phyloP scores from a whole-genome alignment of 2,797 vertebrate species.

The Kryptopterus vitreolus region DNA sequence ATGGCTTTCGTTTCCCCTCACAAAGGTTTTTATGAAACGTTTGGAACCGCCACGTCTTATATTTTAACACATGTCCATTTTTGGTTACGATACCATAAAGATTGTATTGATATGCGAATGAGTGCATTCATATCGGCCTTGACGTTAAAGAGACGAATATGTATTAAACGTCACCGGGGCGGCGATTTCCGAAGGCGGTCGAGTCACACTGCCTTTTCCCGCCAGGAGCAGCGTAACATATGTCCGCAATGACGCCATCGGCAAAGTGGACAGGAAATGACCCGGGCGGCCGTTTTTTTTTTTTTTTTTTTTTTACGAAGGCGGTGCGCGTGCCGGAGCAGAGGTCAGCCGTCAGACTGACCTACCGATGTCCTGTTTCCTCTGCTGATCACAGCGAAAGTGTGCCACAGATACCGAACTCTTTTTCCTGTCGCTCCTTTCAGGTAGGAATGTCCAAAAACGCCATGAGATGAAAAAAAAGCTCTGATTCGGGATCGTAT shows the following conservation, averaged over 20 bases:
- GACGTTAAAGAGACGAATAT: too few relatives aligned
- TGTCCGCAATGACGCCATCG: conserved; percentile 43
- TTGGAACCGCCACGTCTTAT: too few relatives aligned
- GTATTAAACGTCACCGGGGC: too few relatives aligned
- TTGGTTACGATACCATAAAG: too few relatives aligned
- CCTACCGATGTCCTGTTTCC: conserved; percentile 44
- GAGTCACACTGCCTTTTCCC: conserved; percentile 24
- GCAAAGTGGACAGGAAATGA: conserved; percentile 41
- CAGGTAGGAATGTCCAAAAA: conserved; percentile 4
- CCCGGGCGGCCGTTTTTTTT: conserved; percentile 25
- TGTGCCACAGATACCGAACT: conserved; percentile 27
- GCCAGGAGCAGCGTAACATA: conserved; percentile 17
- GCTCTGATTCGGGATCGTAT: background rate
- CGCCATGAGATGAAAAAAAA: conserved; percentile 22
- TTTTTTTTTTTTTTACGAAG: too few relatives aligned
- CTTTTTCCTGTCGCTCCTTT: conserved; percentile 24
- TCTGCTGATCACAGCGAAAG: conserved; percentile 36
- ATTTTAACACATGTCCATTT: too few relatives aligned
- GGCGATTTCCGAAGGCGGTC: conserved; percentile 11
- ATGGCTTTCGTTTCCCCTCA: background rate
- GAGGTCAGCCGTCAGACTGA: conserved; percentile 39
- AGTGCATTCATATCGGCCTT: too few relatives aligned
- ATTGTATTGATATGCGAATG: too few relatives aligned
- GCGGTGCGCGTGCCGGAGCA: conserved; percentile 32
- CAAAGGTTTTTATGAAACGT: background rate